A percentile compares a stretch with the other conserved stretches of the same genome.
phyloP scores from a whole-genome alignment of 2,797 vertebrate species.

The Rachycentron canadum region DNA sequence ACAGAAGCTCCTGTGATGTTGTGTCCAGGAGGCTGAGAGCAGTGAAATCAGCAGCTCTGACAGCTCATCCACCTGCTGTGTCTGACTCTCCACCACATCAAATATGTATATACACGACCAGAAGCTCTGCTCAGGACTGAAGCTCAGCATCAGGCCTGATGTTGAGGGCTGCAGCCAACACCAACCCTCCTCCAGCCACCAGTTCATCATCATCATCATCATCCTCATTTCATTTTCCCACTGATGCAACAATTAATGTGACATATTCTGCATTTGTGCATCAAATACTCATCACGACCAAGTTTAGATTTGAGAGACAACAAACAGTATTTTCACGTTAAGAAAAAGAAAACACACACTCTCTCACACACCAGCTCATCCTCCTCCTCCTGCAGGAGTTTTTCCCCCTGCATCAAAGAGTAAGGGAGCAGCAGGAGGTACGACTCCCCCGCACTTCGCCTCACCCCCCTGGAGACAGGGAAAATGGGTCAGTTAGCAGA shows the following conservation, averaged over 20 bases:
- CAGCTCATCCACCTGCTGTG: not conserved
- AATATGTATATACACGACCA: constrained; percentile 32
- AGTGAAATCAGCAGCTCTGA: not conserved
- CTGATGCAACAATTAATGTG: too few species aligned
- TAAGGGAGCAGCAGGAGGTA: constrained; percentile 47
- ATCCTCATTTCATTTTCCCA: too few species aligned
- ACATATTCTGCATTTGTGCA: too few species aligned
- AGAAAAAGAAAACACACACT: too few species aligned
- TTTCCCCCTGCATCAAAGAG: constrained; percentile 59
- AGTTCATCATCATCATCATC: constrained; percentile 2
- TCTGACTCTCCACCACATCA: constrained; percentile 8
- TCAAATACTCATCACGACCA: too few species aligned
- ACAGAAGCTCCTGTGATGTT: not conserved
- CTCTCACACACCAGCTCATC: constrained; percentile 21
- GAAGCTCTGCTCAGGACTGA: too few species aligned
- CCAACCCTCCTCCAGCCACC: constrained; percentile 14
- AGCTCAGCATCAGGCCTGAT: constrained; percentile 5
- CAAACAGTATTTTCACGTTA: too few species aligned
- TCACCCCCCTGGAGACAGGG: constrained; percentile 53
- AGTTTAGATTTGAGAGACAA: too few species aligned
- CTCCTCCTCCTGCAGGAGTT: constrained; percentile 24
- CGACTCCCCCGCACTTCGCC: constrained; percentile 15
- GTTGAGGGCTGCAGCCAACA: not conserved
- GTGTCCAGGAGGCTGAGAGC: not conserved
- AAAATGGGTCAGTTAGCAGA: constrained; percentile 81